Base-by-base conservation (phyloP, 1,140 invertebrate genomes). In the Teleopsis dalmanni region DNA sequence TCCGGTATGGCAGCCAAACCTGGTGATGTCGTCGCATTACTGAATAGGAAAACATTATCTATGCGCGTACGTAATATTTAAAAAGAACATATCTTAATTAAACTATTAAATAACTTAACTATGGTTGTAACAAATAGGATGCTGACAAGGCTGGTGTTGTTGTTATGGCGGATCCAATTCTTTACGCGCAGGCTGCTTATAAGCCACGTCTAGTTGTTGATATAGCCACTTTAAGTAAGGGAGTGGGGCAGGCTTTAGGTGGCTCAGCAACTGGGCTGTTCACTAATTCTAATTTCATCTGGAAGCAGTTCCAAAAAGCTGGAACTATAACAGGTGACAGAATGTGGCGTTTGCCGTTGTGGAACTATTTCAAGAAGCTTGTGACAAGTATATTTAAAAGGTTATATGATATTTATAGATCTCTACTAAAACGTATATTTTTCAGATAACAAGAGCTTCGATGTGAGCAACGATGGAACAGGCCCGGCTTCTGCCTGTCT, bases 131-230 rank as follows among this genome's bases (percentile, higher is more conserved):
- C 48, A 60, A 10, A 4, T 87, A 93, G 60, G 92, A 95, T 60
- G 93, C 91, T 1, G 91, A 94, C 73, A 88, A 90, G 31, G 92
- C 95, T 65, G 91, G 91, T 1, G 75, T 91, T 23, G 73, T 95
- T 3, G 84, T 95, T 37, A 76, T 96, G 38, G 89, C 90, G 4
- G 93, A 95, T 76, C 91, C 89, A 4, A 68, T 95, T n/a, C 83
- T 82, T 52, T 93, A 94, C 66, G 82, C 84, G 16, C 72, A 80
- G 27, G 72, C 77, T 5, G 60, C 47, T 0, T 68, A 81, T 55
- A 75, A 83, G 41, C 85, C 83, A 1, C 74, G 75, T 31, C 75
- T 81, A 23, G 78, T 88, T 3, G 51, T 92, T 13, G 86, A 91
- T 59, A 72, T 91, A 56, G 88, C 88, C 19, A 92, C 89, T 5